phyloP scores from a whole-genome alignment of 2,113 vertebrate species.

The Glaucidium brasilianum region DNA sequence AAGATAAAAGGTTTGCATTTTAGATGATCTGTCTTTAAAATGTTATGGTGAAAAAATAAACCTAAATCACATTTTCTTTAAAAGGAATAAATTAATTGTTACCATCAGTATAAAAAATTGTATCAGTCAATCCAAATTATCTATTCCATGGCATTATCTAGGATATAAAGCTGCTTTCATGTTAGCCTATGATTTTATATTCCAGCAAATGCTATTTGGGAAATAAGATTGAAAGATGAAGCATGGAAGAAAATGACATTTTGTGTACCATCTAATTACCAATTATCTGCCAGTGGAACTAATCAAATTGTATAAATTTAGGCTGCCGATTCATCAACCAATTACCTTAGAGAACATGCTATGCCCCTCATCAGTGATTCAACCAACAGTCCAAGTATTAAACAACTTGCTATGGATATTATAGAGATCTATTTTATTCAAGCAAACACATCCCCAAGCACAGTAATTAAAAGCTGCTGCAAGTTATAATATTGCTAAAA shows the following conservation, averaged over 20 bases:
- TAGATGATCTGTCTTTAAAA: slow-evolving; percentile 36
- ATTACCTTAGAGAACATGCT: slow-evolving; percentile 50
- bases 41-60: slow-evolving; percentile 26
- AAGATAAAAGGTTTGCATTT: slow-evolving; percentile 25
- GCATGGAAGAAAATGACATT: slow-evolving; percentile 68
- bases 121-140: slow-evolving; percentile 76
- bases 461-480: background rate
- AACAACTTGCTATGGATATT: background rate
- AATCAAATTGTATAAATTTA: slow-evolving; percentile 64
- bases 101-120: slow-evolving; percentile 76
- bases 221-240: slow-evolving; percentile 62
- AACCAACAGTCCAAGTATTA: slow-evolving; percentile 1
- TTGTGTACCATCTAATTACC: slow-evolving; percentile 67
- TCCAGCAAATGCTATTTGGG: slow-evolving; percentile 70
- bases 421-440: background rate
- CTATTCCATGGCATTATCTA: slow-evolving; percentile 72
- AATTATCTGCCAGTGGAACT: slow-evolving; percentile 58
- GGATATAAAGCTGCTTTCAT: slow-evolving; percentile 62
- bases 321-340: slow-evolving; percentile 45
- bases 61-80: slow-evolving; percentile 69
- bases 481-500: background rate
- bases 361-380: slow-evolving; percentile 9
- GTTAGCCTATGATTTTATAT: slow-evolving; percentile 66
- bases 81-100: slow-evolving; percentile 73
- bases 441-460: background rate